Base-by-base conservation (phyloP, 2,113 vertebrate genomes). In the Catagonus wagneri region DNA sequence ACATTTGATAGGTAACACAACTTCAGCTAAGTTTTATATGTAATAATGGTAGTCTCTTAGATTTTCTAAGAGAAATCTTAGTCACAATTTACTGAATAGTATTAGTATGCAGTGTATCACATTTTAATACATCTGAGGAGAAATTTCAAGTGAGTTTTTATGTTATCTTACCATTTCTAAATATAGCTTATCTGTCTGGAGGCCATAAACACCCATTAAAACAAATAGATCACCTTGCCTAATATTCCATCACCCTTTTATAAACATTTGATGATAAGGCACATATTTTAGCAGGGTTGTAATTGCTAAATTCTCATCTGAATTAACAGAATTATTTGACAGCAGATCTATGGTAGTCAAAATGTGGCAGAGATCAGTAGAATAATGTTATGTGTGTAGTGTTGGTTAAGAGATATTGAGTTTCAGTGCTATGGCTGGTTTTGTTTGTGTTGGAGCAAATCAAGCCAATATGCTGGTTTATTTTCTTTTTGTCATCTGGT, bases 161-260 rank as follows among this genome's bases (percentile, higher is more conserved):
- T 93, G 5, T 32, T 96, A 72, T 29, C 10, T 34, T 93, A 76
- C 0, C 27, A 29, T 75, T 97, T 97, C 78, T 94, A 96, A 91
- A 63, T 86, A 14, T 54, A 76, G 2, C 0, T 4, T 94, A 12
- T 11, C 12, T 84, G 39, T 65, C 44, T 87, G 92, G 84, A 71
- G 92, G 85, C 61, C 36, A 90, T 39, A 74, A 75, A 96, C 94
- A 86, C 20, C 83, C 76, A 78, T 68, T 97, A 87, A 96, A 97
- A 94, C 93, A 15, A 96, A 54, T 54, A n/a, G 20, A 39, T 92
- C 9, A 61, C 16, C 75, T 83, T 95, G 68, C 32, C 39, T 96
- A 87, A 29, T 66, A 44, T 93, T 94, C 81, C 20, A 34, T 85
- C 20, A 13, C 13, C 14, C 7, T 76, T 0, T 84, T 89, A 81